Evolutionary conservation across 2,113 vertebrate species (phyloP), one percentile per base, ranked within the genome.

Genomic region (Conger conger): DNA sequence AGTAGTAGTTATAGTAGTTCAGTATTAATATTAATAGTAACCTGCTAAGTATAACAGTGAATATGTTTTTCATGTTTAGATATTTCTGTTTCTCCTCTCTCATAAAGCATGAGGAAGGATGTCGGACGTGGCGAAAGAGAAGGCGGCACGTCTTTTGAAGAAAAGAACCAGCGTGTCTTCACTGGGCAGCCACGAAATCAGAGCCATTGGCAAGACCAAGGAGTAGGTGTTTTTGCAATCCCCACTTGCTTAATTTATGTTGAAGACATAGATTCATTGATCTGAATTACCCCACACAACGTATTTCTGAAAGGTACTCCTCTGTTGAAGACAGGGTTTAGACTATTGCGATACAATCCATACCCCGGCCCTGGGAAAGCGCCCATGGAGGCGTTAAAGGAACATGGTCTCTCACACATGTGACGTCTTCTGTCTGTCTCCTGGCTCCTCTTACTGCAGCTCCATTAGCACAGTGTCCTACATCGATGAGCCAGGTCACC

Each of bases 391-490:
- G 23, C 20, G 23, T 20, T 63, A 23, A 63, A 63, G 57, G 57
- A 27, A 63, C 57, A 27, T 11, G 8, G 20, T 23, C 3, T 63
- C 57, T 63, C 54, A 16, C 18, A 20, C 54, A 57, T 16, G 15
- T 20, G 23, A 63, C 11, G 27, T 63, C 23, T 3, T 63, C 23
- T 42, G 35, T 78, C 16, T 68, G 33, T 42, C 20, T 82, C 15
- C n/a, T 38, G 17, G 23, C 30, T 79, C 16, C 18, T 0, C 87
- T 84, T 33, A 45, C 90, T 89, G 84, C 82, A 98, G 96, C 85
- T 96, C 95, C 20, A 3, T 95, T 82, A 96, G 95, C 57, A 93
- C 93, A 0, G 93, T 95, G 76, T 96, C 95, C 15, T 90, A 93
- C 37, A 76, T 92, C 11, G 96, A 97, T 80, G 96, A 97, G 42